Evolutionary conservation across 2,113 vertebrate genomes (phyloP), one percentile per base, ranked within the genome.

Genomic region (Neolamprologus longior): DNA sequence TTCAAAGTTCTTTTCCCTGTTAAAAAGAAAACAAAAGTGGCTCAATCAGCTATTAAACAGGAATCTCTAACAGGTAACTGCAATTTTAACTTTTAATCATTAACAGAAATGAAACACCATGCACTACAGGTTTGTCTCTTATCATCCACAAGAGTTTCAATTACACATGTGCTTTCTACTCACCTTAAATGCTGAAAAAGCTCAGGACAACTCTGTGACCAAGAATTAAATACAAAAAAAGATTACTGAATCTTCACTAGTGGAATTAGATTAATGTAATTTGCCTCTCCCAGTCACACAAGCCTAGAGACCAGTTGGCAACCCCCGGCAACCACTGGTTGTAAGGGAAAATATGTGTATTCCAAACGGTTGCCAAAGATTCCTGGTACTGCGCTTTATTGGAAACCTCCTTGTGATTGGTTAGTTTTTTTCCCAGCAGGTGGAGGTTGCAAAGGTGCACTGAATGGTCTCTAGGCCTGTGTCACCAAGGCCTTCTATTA

Each of bases 1-100:
- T 90, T 99, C 98, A 96, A 99, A 99, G 93, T 99, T 98, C 95
- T 98, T 99, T 94, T 99, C 98, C 90, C 99, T 99, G 91, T 88
- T 92, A 57, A 76, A 50, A 85, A 17, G 58, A 5, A 14, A 91
- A 3, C 3, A n/a, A 13, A 83, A 3, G 8, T 19, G 24, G 3
- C 50, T 90, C 45, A 47, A 15, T 61, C 47, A 13, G n/a, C 9
- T 28, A 28, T 88, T 19, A 80, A 3, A 45, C 7, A 66, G 31
- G 13, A 7, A 52, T 31, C 71, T 78, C 45, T 31, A 78, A 52
- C 26, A 78, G 26, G 82, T 13, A 21, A 57, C 28, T 52, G 17
- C 17, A 52, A 33, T 78, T 52, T n/a, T 9, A 78, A 33, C 45
- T 78, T 52, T 52, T 52, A 78, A 50, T 52, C 7, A 78, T n/a